These are phyloP conservation scores for Steinernema hermaphroditum DNA, from an alignment of 2,888 invertebrate genomes.

Conservation along the genomic window DNA sequence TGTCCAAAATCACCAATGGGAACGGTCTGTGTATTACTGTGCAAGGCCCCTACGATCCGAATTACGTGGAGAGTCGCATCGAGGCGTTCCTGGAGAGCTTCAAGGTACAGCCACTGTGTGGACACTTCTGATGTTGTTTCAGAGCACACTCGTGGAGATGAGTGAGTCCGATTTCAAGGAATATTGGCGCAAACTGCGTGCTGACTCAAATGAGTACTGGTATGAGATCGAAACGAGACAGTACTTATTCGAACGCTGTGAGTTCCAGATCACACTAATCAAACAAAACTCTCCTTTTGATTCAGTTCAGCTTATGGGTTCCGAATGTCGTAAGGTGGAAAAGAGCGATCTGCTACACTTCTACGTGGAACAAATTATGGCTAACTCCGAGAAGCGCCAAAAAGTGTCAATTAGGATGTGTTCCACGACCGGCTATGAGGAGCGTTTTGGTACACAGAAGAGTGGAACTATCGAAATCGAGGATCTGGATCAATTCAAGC, in stretches of 20 bases:
- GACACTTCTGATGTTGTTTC: not conserved
- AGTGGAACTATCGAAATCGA: not conserved
- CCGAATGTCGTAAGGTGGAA: conserved; percentile 73
- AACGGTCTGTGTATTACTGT: conserved; percentile 75
- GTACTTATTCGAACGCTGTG: not conserved
- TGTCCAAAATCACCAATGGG: conserved; percentile 76
- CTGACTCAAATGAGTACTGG: too few species aligned
- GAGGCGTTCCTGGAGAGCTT: conserved; percentile 81
- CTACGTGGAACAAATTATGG: conserved; percentile 71
- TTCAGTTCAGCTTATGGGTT: conserved; percentile 78
- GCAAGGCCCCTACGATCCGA: conserved; percentile 75
- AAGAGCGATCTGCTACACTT: conserved; percentile 81
- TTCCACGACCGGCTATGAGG: conserved; percentile 69
- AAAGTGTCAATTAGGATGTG: conserved; percentile 79
- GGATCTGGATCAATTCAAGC: not conserved
- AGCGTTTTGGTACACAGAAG: not conserved
- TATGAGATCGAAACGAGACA: not conserved
- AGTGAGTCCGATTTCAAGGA: conserved; percentile 81
- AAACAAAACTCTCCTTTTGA: conserved; percentile 76
- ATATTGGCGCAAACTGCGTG: conserved; percentile 71
- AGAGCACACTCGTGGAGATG: conserved; percentile 73
- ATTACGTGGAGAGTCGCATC: conserved; percentile 82
- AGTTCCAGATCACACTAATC: conserved; percentile 71
- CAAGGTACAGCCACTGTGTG: conserved; percentile 71
- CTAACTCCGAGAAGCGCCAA: conserved; percentile 70